Base-by-base conservation (phyloP, 1,140 invertebrate species). In the Agraylea sexmaculata region DNA sequence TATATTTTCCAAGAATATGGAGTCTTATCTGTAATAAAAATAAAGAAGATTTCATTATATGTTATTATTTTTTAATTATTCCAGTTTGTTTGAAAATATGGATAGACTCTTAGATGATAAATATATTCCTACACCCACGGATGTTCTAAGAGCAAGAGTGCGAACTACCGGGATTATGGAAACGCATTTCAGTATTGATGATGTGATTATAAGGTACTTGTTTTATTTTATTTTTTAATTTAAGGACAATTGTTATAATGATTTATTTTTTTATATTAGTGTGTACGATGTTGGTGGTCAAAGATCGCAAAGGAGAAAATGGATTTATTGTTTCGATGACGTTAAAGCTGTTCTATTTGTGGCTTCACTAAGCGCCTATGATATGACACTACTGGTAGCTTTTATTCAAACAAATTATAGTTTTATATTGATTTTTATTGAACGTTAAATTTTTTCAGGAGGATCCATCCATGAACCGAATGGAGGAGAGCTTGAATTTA, bases 131-230 rank as follows among this genome's bases (percentile, higher is more conserved):
- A 79, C 73, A 17, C 69, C 78, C 30, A 78, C 80, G 30, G 80
- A 83, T 65, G 78, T 83, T 3, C 55, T 83, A 17, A 51, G 80
- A 47, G 80, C 80, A 2, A 55, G 80, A 50, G 78, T 84, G 2
- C 69, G 81, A 50, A 83, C 80, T 3, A 81, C 79, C 49, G 80
- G 80, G 21, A 80, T 84, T 50, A 78, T 82, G 37, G 80, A 84
- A 57, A 82, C 78, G 11, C 74, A 82, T 54, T 83, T 83, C 55
- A 75, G 70, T 42, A 77, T 80, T 49, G 77, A 76, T 55, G 77
- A 81, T 57, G 66, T 78, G 19, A 66, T 74, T 39, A 70, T 75
- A 43, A 64, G 67, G 68, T 69, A 30, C 13, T 13, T 12, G 32
- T 53, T 55, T 42, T 44, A 60, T 4, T 58, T 57, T 2, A 49